A percentile compares a stretch with the other conserved stretches of the same genome.
phyloP scores from a whole-genome alignment of 2,888 invertebrate genomes.

The Baronia brevicornis region DNA sequence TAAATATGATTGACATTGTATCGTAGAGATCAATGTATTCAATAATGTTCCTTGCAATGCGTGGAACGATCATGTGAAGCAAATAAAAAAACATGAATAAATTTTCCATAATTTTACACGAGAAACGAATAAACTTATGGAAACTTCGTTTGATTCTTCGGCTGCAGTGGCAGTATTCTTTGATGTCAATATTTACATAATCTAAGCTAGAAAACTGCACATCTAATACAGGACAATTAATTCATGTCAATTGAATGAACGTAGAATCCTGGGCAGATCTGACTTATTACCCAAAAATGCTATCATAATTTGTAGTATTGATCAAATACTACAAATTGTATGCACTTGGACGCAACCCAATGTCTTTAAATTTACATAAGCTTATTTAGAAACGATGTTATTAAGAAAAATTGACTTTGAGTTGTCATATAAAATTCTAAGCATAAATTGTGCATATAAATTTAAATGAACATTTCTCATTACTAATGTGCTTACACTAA shows the following conservation, averaged over 20 bases:
- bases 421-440: no score
- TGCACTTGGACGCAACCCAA: constrained; percentile 70
- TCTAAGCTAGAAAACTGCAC: constrained; percentile 27
- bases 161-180: constrained; percentile 32
- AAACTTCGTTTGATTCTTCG: no score
- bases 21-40: constrained; percentile 34
- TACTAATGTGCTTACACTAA: no score
- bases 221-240: constrained; percentile 8
- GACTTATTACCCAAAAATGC: constrained; percentile 31
- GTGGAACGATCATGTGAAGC: constrained; percentile 52
- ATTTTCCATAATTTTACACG: constrained; percentile 29
- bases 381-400: no score
- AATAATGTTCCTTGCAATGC: constrained; percentile 70
- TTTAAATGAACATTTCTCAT: no score
- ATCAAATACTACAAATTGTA: constrained; percentile 52
- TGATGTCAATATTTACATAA: constrained; percentile 16
- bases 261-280: constrained; percentile 19
- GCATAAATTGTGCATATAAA: no score
- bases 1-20: constrained; percentile 24
- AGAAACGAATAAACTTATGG: constrained; percentile 27
- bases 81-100: constrained; percentile 37
- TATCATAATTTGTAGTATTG: constrained; percentile 39
- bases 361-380: constrained; percentile 26
- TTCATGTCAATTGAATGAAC: constrained; percentile 8
- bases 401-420: no score